Evolutionary conservation across 23 tunicate species (phyloP), one percentile per base, ranked within the genome.

Genomic region (Diplosoma virens): DNA sequence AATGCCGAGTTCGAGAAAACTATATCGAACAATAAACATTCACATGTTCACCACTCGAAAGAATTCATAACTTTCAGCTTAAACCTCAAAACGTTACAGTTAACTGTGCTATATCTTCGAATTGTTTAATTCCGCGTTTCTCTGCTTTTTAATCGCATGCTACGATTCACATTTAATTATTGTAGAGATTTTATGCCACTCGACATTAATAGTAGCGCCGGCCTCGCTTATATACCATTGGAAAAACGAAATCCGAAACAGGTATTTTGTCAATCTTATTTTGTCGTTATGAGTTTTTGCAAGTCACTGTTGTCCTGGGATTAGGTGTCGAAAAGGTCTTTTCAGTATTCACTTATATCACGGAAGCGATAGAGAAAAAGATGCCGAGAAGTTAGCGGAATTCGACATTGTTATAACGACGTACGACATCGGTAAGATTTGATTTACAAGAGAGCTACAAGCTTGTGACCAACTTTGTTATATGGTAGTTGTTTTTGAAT

Each of bases 381-480:
- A 85, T 18, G 76, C 92, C 5, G 60, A 69, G 67, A 81, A 47
- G 37, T 70, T 92, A 5, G 74, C 85, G 5, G 84, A 81, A 59
- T 92, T 85, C 71, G 97, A 92, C 71, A 84, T 92, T 23, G 92
- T 92, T 36, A 92, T 92, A 2, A 92, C 97, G 14, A 92, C 97
- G 1, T 92, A 92, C 54, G 92, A 85, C 75, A 48, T 92, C 34
- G 93, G 97, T 92, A 46, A 11, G 64, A 16, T 45, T n/a, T n/a
- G n/a, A n/a, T n/a, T n/a, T n/a, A n/a, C n/a, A n/a, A n/a, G n/a
- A n/a, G n/a, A n/a, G n/a, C n/a, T n/a, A n/a, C n/a, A n/a, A n/a
- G n/a, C n/a, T n/a, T n/a, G n/a, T n/a, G n/a, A n/a, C n/a, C n/a
- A n/a, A n/a, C n/a, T n/a, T n/a, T n/a, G n/a, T n/a, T n/a, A n/a